A percentile compares a stretch with the other conserved stretches of the same genome.
Evolutionary conservation across 2,113 vertebrate species (phyloP).

Genomic region (Spheniscus mendiculus): DNA sequence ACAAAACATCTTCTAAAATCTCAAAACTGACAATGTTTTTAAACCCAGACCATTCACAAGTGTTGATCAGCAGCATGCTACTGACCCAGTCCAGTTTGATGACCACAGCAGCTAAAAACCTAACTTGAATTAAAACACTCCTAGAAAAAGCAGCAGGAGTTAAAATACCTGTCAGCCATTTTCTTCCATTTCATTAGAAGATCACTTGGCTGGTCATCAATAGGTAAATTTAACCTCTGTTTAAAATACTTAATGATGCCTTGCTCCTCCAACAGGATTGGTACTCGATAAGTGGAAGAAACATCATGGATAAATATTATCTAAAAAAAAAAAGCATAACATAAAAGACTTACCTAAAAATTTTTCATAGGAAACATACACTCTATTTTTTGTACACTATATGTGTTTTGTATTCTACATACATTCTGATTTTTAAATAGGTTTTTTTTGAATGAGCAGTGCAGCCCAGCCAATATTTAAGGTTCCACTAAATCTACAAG

Average conservation of each 20-base stretch:
- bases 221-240: constrained; percentile 76
- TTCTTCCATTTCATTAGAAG: constrained; percentile 79
- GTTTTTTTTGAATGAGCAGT: not conserved
- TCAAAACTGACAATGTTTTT: not conserved
- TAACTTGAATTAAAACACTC: not conserved
- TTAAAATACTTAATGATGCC: constrained; percentile 79
- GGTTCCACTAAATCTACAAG: not conserved
- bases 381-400: not conserved
- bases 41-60: not conserved
- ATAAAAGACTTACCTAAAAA: not conserved
- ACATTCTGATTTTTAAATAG: not conserved
- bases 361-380: not conserved
- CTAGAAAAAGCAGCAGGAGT: not conserved
- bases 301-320: constrained; percentile 84
- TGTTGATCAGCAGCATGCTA: not conserved
- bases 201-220: constrained; percentile 72
- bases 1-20: not conserved
- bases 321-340: constrained; percentile 37
- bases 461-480: not conserved
- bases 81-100: not conserved
- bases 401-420: not conserved
- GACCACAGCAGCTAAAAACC: not conserved
- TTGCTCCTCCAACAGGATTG: constrained; percentile 81
- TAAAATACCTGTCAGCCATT: constrained; percentile 81
- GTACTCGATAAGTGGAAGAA: constrained; percentile 80